Percentiles rank a stretch among this genome's conserved stretches.
These are phyloP conservation scores for Oophaga sylvatica DNA, from an alignment of 2,797 vertebrate species.

Conservation along the genomic window DNA sequence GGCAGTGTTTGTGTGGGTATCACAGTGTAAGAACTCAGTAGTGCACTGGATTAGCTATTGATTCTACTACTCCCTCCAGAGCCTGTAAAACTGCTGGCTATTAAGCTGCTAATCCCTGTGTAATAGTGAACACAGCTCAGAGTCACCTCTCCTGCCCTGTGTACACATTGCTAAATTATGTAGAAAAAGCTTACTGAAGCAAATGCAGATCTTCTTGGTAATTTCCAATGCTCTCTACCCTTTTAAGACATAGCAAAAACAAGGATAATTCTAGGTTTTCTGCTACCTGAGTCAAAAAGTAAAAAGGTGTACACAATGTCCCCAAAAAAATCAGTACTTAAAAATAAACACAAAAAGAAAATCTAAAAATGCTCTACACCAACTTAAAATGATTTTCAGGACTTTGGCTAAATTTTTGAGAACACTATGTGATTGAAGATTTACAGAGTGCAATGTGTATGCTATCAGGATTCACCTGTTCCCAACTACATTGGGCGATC, in stretches of 20 bases:
- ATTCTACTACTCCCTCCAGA: conserved; percentile 58
- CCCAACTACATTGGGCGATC: too few relatives aligned
- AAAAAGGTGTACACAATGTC: not conserved
- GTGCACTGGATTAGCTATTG: conserved; percentile 62
- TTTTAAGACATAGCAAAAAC: not conserved
- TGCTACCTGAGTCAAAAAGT: too few relatives aligned
- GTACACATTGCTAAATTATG: conserved; percentile 16
- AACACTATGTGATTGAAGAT: too few relatives aligned
- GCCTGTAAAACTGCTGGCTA: conserved; percentile 55
- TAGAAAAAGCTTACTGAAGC: not conserved
- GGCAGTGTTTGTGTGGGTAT: conserved; percentile 29
- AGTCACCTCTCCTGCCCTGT: conserved; percentile 38
- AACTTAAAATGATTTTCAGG: too few relatives aligned
- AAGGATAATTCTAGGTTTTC: too few relatives aligned
- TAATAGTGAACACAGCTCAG: conserved; percentile 52
- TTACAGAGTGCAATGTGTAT: too few relatives aligned
- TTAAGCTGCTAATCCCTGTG: conserved; percentile 56
- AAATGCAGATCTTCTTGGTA: not conserved
- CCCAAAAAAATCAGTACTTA: not conserved
- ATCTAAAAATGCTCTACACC: too few relatives aligned
- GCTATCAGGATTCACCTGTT: too few relatives aligned
- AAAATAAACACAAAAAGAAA: too few relatives aligned
- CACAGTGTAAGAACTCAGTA: conserved; percentile 46
- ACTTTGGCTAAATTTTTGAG: too few relatives aligned
- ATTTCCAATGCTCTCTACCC: not conserved